Evolutionary conservation across 2,888 invertebrate genomes (phyloP), one percentile per base, ranked within the genome.

Genomic region (Zygothrica quintamaculata): DNA sequence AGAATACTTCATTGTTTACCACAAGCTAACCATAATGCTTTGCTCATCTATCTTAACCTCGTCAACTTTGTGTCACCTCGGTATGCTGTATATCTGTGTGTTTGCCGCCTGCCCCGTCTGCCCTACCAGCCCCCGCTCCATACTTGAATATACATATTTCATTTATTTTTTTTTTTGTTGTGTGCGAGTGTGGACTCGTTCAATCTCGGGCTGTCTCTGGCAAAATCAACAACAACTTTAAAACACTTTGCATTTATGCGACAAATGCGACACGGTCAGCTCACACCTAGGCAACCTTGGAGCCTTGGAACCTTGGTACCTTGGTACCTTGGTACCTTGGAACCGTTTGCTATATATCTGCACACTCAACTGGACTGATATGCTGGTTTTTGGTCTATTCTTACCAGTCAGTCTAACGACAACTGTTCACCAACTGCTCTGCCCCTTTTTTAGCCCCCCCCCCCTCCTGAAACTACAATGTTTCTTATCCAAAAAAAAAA

Each of bases 191-290:
- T 18, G 13, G 31, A 46, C 11, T 29, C 6, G 29, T 43, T 34
- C 40, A 74, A 71, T 71, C 71, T 71, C 71, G 12, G 70, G 18
- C 3, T 22, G 50, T 15, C 70, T 31, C 51, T 65, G 65, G 48
- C 59, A 71, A 77, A 74, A 69, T 70, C 65, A 65, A 69, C 79
- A 78, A 60, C 65, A 76, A 75, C 68, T 77, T 66, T 65, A 62
- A 86, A 74, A 80, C 74, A 71, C 71, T 84, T 74, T 81, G 67
- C 84, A 82, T 69, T 82, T 70, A 59, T 62, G 86, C 69, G 65
- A 72, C 62, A 70, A 73, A 80, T 74, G 77, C 70, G 59, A 65
- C 64, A 64, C 72, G 75, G 51, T 47, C 53, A 26, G 43, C 37
- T 25, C 26, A 42, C 43, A 74, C 40, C 31, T 39, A 33, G 31